A percentile compares a stretch with the other conserved stretches of the same genome.
Conservation (phyloP, 2,888 invertebrate genomes). For the Ametastegia equiseti region DNA sequence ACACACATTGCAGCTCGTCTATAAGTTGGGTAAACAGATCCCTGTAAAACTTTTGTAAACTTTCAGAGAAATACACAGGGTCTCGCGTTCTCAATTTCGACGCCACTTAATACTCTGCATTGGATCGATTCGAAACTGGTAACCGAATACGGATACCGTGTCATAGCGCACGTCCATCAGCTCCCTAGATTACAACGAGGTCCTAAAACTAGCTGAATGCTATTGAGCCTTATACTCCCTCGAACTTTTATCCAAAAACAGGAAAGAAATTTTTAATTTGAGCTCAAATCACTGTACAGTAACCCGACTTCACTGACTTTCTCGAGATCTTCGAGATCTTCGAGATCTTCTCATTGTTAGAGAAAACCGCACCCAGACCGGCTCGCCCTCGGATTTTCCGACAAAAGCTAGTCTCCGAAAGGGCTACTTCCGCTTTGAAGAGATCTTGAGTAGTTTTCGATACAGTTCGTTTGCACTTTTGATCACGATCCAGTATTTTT, state of each 20-base stretch:
- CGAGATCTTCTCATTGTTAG: slow-evolving; percentile 9
- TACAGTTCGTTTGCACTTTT: not conserved
- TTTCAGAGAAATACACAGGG: not conserved
- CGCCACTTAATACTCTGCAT: not conserved
- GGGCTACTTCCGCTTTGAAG: not conserved
- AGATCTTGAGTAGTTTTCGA: not conserved
- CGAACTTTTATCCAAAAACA: not conserved
- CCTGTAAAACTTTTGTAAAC: not conserved
- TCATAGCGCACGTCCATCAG: not conserved
- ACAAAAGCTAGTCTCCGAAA: not conserved
- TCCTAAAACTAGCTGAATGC: not conserved
- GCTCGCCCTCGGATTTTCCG: slow-evolving; percentile 21
- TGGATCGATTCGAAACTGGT: not conserved
- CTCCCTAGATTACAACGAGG: slow-evolving; percentile 3
- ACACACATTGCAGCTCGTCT: not conserved
- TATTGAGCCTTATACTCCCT: not conserved
- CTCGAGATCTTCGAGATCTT: not conserved
- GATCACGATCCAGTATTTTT: not conserved
- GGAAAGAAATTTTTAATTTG: not conserved
- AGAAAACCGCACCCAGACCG: slow-evolving; percentile 40
- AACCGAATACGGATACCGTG: not conserved
- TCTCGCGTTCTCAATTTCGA: not conserved
- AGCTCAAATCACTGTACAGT: not conserved
- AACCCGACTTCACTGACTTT: not conserved
- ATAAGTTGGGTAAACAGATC: not conserved